Evolutionary conservation across 2,888 invertebrate species (phyloP), one percentile per base, ranked within the genome.

Genomic region (Melanostoma mellinum): DNA sequence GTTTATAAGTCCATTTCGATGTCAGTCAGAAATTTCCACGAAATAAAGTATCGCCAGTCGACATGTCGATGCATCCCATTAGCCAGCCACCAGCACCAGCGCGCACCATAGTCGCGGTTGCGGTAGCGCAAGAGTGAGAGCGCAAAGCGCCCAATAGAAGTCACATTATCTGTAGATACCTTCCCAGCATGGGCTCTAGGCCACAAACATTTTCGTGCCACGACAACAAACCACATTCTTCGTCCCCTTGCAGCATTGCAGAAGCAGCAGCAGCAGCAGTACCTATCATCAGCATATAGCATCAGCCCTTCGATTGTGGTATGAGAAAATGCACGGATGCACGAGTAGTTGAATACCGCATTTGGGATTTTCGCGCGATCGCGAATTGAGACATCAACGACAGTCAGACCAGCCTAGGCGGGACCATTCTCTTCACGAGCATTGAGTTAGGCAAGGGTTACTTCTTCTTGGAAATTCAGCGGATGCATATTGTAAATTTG

Each of bases 261-360:
- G n/a, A n/a, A n/a, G n/a, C n/a, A 20, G 20, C 20, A 20, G 20
- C 20, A 20, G 20, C 20, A 20, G 20, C 20, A 20, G 20, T 1
- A n/a, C n/a, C n/a, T 1, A 20, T 20, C 20, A 20, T 20, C 20
- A 20, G 20, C 20, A 20, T 20, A 20, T 20, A 20, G 20, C 20
- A 20, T 20, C 81, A 60, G 60, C 50, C 67, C 80, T 75, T 73
- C 55, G 61, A 67, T 53, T 89, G 89, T 90, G 89, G 90, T 89
- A 90, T 90, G 90, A 20, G 20, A 89, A 89, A 89, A 90, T 90
- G 89, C 90, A 89, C 88, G 88, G 86, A 86, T 87, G 88, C 86
- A 86, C 88, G 69, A 84, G 82, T 48, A 81, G 52, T 52, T 35
- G 73, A 69, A 84, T 79, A 79, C 84, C 84, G 61, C 76, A 77